Evolutionary conservation across 2,888 invertebrate genomes (phyloP).

Genomic region (Crocallis elinguaria): DNA sequence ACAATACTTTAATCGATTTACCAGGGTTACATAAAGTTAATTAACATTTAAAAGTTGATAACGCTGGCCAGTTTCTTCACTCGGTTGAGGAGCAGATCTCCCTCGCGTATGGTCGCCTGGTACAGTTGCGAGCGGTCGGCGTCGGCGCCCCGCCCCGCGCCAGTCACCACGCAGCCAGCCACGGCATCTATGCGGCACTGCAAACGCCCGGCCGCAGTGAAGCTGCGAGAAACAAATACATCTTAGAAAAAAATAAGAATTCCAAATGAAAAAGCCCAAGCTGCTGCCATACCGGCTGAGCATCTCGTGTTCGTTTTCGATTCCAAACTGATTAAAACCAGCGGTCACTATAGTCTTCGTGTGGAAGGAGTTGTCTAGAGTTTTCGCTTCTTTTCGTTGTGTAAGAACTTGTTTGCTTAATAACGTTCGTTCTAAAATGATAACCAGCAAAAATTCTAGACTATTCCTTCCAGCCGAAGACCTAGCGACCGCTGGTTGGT

Average conservation of each 20-base stretch:
- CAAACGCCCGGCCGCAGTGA: conserved; percentile 98
- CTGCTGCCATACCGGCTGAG: too few relatives aligned
- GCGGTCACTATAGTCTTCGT: too few relatives aligned
- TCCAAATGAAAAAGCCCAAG: neutral
- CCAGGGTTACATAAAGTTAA: conserved; percentile 19
- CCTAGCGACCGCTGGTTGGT: too few relatives aligned
- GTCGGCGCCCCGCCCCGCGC: conserved; percentile 79
- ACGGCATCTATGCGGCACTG: conserved; percentile 99
- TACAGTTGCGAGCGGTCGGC: conserved; percentile 89
- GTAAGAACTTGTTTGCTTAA: too few relatives aligned
- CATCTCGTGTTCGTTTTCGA: too few relatives aligned
- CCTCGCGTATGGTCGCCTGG: conserved; percentile 99
- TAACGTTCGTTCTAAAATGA: too few relatives aligned
- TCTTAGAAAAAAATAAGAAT: neutral
- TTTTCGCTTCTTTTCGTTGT: too few relatives aligned
- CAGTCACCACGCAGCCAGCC: conserved; percentile 97
- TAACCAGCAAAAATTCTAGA: too few relatives aligned
- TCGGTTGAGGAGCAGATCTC: conserved; percentile 97
- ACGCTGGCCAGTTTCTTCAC: conserved; percentile 99
- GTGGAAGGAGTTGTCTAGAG: too few relatives aligned
- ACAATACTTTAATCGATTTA: conserved; percentile 33
- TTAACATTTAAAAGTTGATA: conserved; percentile 94
- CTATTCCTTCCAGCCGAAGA: too few relatives aligned
- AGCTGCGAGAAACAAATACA: conserved; percentile 78
- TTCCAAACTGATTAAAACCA: too few relatives aligned